A percentile compares a stretch with the other conserved stretches of the same genome.
phyloP scores from a whole-genome alignment of 1,140 invertebrate genomes.

The Aricia agestis region DNA sequence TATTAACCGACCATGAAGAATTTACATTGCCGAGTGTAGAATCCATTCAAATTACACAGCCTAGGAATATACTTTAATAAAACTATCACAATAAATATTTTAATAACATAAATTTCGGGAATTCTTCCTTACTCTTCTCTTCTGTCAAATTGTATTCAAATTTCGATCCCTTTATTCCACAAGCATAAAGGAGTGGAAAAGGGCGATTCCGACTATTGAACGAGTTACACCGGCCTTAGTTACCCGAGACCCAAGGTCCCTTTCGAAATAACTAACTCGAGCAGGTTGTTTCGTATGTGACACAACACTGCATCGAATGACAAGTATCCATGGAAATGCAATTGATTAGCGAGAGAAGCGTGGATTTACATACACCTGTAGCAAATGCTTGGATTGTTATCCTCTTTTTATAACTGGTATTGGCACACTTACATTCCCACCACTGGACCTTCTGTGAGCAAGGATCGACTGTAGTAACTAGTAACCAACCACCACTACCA shows the following conservation, averaged over 20 bases:
- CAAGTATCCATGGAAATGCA: neutral
- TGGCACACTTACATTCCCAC: neutral
- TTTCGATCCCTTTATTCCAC: no score
- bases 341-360: neutral
- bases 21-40: slow-evolving; percentile 11
- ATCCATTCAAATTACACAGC: neutral
- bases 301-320: neutral
- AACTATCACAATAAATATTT: no score
- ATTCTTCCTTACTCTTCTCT: no score
- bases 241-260: neutral
- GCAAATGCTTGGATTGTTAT: neutral
- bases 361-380: neutral
- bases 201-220: neutral
- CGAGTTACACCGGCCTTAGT: neutral
- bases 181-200: neutral
- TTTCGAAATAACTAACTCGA: slow-evolving; percentile 3
- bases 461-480: no score
- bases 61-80: no score
- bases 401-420: neutral
- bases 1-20: slow-evolving; percentile 15
- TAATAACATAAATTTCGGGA: no score
- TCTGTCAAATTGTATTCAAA: no score
- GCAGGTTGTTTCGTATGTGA: neutral
- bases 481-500: no score
- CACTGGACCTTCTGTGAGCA: neutral